Evolutionary conservation across 2,797 vertebrate species (phyloP).

Genomic region (Neosilurus hyrtlii): DNA sequence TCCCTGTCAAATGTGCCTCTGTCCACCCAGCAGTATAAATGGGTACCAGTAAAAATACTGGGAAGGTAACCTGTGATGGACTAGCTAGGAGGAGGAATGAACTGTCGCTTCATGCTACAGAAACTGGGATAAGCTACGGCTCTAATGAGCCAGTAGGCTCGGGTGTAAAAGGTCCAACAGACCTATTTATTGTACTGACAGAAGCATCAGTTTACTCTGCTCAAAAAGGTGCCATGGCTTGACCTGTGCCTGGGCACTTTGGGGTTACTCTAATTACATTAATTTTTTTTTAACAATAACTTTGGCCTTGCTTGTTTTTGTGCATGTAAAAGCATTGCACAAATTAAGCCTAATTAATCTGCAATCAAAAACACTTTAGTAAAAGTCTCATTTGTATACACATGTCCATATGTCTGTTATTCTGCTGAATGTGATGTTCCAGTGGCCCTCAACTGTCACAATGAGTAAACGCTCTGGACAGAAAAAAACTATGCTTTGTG

Average conservation of each 20-base stretch:
- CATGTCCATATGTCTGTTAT: constrained; percentile 15
- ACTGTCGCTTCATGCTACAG: no score
- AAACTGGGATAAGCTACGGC: no score
- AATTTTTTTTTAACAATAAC: constrained; percentile 8
- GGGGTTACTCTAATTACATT: neutral
- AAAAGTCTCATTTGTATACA: neutral
- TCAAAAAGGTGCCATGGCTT: neutral
- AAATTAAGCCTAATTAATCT: constrained; percentile 16
- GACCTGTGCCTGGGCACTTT: neutral
- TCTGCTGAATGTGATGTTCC: neutral
- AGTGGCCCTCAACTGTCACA: constrained; percentile 25
- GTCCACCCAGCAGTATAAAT: no score
- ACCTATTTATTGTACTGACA: no score
- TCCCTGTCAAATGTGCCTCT: no score
- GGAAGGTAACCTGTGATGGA: no score
- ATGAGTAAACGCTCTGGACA: constrained; percentile 31
- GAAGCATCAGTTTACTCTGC: neutral
- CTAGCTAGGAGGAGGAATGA: no score
- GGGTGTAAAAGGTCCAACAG: no score
- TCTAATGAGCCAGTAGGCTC: no score
- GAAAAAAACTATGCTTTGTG: constrained; percentile 35
- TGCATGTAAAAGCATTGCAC: constrained; percentile 7
- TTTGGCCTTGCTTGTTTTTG: constrained; percentile 5
- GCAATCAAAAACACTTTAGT: neutral
- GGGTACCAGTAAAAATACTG: no score